Conservation (phyloP, 53 echinoderm and acorn worm species). For the Zoroaster sp. region DNA sequence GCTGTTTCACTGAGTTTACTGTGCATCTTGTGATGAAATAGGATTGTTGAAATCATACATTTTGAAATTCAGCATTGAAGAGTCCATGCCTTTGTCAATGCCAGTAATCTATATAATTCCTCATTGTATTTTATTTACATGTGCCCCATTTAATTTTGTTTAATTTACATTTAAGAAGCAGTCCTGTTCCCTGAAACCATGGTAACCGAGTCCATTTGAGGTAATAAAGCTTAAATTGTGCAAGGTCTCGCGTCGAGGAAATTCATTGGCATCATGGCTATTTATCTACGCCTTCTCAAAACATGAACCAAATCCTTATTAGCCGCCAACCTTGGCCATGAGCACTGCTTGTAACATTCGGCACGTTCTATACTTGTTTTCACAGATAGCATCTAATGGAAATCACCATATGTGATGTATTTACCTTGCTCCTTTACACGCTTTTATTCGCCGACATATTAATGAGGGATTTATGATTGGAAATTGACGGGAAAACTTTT, state of each 20-base stretch:
- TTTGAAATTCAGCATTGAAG: too few relatives aligned
- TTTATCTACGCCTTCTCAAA: conserved; percentile 41
- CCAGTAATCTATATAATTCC: too few relatives aligned
- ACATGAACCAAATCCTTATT: conserved; percentile 26
- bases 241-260: not conserved
- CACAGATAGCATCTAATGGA: conserved; percentile 24
- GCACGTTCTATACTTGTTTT: conserved; percentile 3
- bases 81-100: too few relatives aligned
- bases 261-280: conserved; percentile 12
- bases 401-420: not conserved
- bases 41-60: too few relatives aligned
- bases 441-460: not conserved
- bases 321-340: not conserved
- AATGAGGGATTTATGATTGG: not conserved
- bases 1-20: too few relatives aligned
- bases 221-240: not conserved
- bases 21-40: too few relatives aligned
- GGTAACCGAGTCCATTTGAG: conserved; percentile 13
- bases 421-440: not conserved
- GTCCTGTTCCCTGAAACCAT: conserved; percentile 6
- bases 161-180: too few relatives aligned
- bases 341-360: not conserved
- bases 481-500: not conserved
- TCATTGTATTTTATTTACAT: too few relatives aligned
- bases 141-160: too few relatives aligned